Evolutionary conservation across 2,888 invertebrate species (phyloP).

Genomic region (Ochropleura leucogaster): DNA sequence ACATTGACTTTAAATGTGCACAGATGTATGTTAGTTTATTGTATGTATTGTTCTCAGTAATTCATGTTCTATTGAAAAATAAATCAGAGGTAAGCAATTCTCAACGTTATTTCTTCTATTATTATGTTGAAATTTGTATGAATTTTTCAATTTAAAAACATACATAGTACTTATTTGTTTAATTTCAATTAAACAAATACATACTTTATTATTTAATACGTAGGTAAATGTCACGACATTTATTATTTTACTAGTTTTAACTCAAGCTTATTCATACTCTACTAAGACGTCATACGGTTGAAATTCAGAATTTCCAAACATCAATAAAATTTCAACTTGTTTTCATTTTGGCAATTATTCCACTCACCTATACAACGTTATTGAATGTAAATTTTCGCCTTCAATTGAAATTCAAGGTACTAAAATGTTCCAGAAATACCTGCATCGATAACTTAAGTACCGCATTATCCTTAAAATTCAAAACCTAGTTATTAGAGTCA

Average conservation of each 20-base stretch:
- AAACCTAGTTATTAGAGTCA: constrained; percentile 2
- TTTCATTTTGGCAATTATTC: constrained; percentile 39
- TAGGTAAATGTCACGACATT: background rate
- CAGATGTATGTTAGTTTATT: background rate
- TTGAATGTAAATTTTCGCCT: constrained; percentile 44
- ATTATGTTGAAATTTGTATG: background rate
- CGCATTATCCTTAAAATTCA: constrained; percentile 22
- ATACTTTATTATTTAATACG: too few species aligned
- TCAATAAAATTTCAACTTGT: constrained; percentile 15
- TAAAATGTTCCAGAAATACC: constrained; percentile 22
- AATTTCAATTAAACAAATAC: too few species aligned
- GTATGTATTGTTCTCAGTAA: background rate
- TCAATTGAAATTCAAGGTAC: constrained; percentile 49
- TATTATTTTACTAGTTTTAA: background rate
- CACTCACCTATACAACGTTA: constrained; percentile 35
- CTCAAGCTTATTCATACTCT: background rate
- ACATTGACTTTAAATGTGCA: constrained; percentile 11
- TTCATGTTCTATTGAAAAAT: background rate
- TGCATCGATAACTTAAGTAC: constrained; percentile 1
- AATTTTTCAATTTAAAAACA: background rate
- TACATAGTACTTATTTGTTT: background rate
- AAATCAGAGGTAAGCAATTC: background rate
- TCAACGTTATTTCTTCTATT: background rate
- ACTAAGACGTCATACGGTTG: background rate
- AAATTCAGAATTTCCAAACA: background rate